Conservation (phyloP, 2,888 invertebrate genomes). For the Zhuqinia jingwanae region DNA sequence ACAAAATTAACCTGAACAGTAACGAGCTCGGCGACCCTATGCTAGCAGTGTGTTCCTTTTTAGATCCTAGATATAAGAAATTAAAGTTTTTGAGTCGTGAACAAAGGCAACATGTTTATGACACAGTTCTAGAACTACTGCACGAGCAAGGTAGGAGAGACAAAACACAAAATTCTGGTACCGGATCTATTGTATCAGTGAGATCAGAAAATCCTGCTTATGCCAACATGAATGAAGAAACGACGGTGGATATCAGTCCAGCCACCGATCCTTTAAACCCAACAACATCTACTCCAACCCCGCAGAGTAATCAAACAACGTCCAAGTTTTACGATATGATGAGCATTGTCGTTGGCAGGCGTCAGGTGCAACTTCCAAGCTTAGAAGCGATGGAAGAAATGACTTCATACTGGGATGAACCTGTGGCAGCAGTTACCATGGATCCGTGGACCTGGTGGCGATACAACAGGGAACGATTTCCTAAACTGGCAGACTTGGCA, state of each 20-base stretch:
- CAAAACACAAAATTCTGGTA: not conserved
- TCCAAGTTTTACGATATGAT: constrained; percentile 31
- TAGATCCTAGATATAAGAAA: constrained; percentile 72
- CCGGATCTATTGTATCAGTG: constrained; percentile 29
- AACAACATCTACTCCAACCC: not conserved
- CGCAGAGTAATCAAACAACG: not conserved
- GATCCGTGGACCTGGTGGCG: constrained; percentile 73
- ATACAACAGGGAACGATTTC: constrained; percentile 40
- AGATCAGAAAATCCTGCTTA: constrained; percentile 42
- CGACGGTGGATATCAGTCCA: no score
- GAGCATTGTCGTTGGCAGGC: not conserved
- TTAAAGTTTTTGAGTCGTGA: constrained; percentile 54
- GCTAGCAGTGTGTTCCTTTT: constrained; percentile 48
- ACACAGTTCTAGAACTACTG: constrained; percentile 16
- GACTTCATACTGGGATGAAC: constrained; percentile 54
- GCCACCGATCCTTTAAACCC: constrained; percentile 34
- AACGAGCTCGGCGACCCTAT: constrained; percentile 29
- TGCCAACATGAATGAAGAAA: constrained; percentile 9
- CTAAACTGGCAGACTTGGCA: constrained; percentile 55
- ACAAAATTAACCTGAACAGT: constrained; percentile 49
- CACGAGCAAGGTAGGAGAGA: constrained; percentile 5
- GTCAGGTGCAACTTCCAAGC: not conserved
- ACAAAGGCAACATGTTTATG: constrained; percentile 33
- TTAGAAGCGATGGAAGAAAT: constrained; percentile 40
- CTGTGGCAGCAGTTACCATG: constrained; percentile 15